These are phyloP conservation scores for Eurosta solidaginis DNA, from an alignment of 1,140 invertebrate species.

Conservation along the genomic window DNA sequence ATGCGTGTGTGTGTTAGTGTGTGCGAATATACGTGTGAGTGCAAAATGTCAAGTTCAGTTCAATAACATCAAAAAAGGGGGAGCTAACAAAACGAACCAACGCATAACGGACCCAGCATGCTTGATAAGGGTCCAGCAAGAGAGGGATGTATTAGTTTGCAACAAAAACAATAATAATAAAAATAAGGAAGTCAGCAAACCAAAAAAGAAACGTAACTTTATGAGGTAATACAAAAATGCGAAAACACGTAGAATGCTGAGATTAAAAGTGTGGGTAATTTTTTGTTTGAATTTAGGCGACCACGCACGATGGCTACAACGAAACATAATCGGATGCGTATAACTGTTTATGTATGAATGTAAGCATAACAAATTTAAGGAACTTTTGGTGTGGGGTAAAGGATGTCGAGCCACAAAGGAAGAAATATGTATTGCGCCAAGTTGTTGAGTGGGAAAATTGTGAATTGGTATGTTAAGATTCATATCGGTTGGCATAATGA, in stretches of 20 bases:
- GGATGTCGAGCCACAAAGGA: neutral
- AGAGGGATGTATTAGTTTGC: constrained; percentile 16
- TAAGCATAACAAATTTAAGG: neutral
- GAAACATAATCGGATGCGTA: neutral
- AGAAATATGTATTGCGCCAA: neutral
- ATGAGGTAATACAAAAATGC: neutral
- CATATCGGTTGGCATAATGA: constrained; percentile 27
- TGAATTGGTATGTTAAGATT: constrained; percentile 28
- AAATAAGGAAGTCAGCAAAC: neutral
- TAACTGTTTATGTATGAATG: neutral
- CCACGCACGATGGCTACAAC: neutral
- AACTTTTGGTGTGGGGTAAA: neutral
- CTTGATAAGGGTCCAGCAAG: neutral
- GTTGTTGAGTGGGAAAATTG: neutral
- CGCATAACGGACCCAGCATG: neutral
- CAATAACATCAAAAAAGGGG: constrained; percentile 31
- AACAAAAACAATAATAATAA: constrained; percentile 21
- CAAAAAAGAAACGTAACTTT: constrained; percentile 14
- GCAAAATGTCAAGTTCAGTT: constrained; percentile 34
- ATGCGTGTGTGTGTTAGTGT: neutral
- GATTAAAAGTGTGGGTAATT: neutral
- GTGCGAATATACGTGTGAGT: neutral
- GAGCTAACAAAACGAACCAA: neutral
- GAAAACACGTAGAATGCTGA: neutral
- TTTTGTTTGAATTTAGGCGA: neutral